Conservation (phyloP, 2,797 vertebrate genomes). For the Gallirallus australis region DNA sequence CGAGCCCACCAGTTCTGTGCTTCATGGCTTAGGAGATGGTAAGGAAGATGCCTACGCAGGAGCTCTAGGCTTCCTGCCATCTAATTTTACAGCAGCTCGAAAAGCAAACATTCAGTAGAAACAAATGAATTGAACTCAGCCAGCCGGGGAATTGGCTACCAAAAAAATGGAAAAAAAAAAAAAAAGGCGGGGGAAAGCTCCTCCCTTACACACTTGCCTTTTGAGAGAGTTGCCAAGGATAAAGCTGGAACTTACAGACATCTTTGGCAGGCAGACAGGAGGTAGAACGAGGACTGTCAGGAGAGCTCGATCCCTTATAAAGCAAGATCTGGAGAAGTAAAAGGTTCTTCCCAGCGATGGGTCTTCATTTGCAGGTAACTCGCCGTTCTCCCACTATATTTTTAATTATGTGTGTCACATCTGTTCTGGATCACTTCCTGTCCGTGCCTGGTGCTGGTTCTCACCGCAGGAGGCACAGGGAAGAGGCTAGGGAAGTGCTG, state of each 20-base stretch:
- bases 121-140: conserved; percentile 25
- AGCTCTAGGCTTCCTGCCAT: conserved; percentile 60
- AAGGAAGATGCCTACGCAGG: conserved; percentile 33
- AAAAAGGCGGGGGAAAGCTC: neutral
- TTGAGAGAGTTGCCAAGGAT: neutral
- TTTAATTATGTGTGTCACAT: neutral
- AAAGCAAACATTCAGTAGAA: conserved; percentile 43
- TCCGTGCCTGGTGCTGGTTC: neutral
- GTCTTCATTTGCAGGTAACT: neutral
- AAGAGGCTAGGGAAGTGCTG: neutral
- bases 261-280: neutral
- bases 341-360: neutral
- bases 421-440: neutral
- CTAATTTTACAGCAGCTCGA: conserved; percentile 56
- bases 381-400: neutral
- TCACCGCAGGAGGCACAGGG: neutral
- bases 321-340: neutral
- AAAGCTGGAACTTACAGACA: neutral
- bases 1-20: neutral
- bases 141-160: neutral
- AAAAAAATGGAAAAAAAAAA: neutral
- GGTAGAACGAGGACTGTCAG: neutral
- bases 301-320: neutral
- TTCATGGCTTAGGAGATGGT: neutral
- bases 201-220: neutral